Evolutionary conservation across 2,113 vertebrate genomes (phyloP).

Genomic region (Oncorhynchus mykiss): DNA sequence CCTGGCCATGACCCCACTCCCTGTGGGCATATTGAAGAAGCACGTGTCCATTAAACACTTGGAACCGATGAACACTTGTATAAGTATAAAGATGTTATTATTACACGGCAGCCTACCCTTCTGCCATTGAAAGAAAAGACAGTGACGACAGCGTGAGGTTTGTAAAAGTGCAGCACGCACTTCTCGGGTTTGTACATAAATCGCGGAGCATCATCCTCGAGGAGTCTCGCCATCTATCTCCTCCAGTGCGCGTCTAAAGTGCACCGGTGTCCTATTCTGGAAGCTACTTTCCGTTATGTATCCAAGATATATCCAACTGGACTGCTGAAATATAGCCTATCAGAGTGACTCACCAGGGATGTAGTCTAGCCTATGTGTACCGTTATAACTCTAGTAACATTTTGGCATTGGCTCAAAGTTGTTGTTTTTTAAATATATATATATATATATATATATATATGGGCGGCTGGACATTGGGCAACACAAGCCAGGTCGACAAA

Average conservation of each 20-base stretch:
- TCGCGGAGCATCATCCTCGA: conserved; percentile 15
- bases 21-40: too few species aligned
- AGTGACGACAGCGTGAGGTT: conserved; percentile 61
- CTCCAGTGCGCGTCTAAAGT: background rate
- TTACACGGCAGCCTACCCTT: background rate
- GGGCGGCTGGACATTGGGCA: background rate
- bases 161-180: conserved; percentile 28
- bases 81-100: background rate
- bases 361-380: too few species aligned
- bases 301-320: too few species aligned
- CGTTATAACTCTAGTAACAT: too few species aligned
- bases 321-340: too few species aligned
- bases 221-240: background rate
- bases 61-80: too few species aligned
- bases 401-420: too few species aligned
- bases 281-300: background rate
- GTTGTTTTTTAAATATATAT: too few species aligned
- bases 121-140: conserved; percentile 36
- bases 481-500: conserved; percentile 17
- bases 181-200: conserved; percentile 42
- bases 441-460: too few species aligned
- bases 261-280: background rate
- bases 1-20: too few species aligned
- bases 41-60: too few species aligned
- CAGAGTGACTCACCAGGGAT: too few species aligned